Conservation (phyloP, 2,888 invertebrate species). For the Netelia inedita region DNA sequence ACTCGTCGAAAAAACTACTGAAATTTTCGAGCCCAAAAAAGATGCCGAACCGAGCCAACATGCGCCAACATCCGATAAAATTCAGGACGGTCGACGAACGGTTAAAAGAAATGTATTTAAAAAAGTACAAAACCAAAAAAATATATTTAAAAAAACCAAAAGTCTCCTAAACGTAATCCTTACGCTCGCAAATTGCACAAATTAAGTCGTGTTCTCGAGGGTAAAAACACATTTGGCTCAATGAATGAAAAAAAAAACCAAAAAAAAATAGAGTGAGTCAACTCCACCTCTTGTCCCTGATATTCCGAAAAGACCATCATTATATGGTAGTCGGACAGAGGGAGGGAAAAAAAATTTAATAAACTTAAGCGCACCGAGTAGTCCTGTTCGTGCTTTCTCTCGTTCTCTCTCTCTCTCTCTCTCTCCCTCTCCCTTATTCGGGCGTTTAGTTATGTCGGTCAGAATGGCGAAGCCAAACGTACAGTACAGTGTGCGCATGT, state of each 20-base stretch:
- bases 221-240: neutral
- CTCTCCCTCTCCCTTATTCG: neutral
- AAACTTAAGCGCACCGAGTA: constrained; percentile 19
- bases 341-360: constrained; percentile 23
- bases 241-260: neutral
- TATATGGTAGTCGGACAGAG: constrained; percentile 11
- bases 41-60: too few relatives aligned
- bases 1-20: too few relatives aligned
- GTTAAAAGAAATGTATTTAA: too few relatives aligned
- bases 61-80: too few relatives aligned
- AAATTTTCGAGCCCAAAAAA: too few relatives aligned
- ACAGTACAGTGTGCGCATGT: neutral
- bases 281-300: neutral
- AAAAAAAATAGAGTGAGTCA: neutral
- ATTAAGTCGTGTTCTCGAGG: neutral
- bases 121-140: neutral
- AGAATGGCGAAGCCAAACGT: constrained; percentile 27
- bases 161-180: neutral
- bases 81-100: too few relatives aligned
- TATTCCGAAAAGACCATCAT: constrained; percentile 44
- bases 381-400: constrained; percentile 1
- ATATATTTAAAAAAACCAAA: neutral
- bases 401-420: neutral
- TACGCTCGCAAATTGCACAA: neutral
- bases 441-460: constrained; percentile 48